Percentiles rank a stretch among this genome's conserved stretches.
Evolutionary conservation across 2,888 invertebrate genomes (phyloP).

Genomic region (Scaptomyza caliginosa): DNA sequence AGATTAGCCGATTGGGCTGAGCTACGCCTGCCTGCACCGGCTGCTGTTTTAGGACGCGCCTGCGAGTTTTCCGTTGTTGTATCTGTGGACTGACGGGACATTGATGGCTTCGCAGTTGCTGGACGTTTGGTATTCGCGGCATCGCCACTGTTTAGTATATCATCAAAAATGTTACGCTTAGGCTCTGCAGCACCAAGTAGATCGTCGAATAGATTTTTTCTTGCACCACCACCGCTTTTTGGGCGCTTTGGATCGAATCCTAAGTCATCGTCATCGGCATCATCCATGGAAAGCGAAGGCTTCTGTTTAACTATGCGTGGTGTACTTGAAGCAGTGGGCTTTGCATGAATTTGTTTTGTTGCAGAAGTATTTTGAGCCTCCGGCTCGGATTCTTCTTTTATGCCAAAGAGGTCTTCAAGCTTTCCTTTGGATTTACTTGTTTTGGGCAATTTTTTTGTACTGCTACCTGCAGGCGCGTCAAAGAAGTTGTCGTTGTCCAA

Average conservation of each 20-base stretch:
- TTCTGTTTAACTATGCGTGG: conserved; percentile 69
- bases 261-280: conserved; percentile 80
- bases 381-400: conserved; percentile 77
- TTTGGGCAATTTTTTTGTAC: conserved; percentile 46
- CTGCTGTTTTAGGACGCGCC: conserved; percentile 80
- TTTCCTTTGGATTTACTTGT: conserved; percentile 64
- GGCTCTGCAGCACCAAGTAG: conserved; percentile 52
- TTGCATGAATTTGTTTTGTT: conserved; percentile 10
- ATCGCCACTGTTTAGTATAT: conserved; percentile 74
- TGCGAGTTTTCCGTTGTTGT: conserved; percentile 82
- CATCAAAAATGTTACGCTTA: conserved; percentile 82
- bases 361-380: conserved; percentile 35
- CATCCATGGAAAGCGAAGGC: conserved; percentile 62
- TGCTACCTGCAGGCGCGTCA: conserved; percentile 81
- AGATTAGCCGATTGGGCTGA: conserved; percentile 63
- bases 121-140: conserved; percentile 61
- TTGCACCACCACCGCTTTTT: conserved; percentile 65
- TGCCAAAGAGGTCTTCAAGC: conserved; percentile 83
- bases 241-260: conserved; percentile 84
- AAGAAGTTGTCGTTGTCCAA: conserved; percentile 90
- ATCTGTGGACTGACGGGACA: conserved; percentile 83
- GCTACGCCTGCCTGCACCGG: conserved; percentile 78
- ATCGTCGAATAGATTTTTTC: conserved; percentile 57
- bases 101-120: conserved; percentile 67
- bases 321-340: conserved; percentile 55